Evolutionary conservation across 2,113 vertebrate species (phyloP), one percentile per base, ranked within the genome.

Genomic region (Ptilorrhoa leucosticta): DNA sequence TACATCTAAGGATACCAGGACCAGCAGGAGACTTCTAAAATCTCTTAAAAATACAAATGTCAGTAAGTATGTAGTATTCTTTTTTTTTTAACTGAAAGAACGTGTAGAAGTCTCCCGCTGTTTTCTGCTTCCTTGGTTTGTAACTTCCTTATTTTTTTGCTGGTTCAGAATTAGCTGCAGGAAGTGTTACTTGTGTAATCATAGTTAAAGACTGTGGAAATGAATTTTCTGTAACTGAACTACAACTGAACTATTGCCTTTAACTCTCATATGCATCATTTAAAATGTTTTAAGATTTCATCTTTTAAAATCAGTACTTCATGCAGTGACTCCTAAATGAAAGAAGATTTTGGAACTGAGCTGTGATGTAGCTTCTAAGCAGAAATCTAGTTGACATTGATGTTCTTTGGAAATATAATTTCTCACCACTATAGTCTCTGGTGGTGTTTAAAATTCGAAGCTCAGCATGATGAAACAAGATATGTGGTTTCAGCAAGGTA

Each of bases 51-150:
- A 93, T 95, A 84, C 83, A 81, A 71, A 37, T 94, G 69, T 91
- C 77, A 95, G 68, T 88, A 96, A 95, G 88, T 90, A 94, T 92
- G 64, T 93, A 89, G 79, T 66, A 68, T 42, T 77, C 4, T 39
- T 44, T 44, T 79, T 21, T 60, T 72, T 68, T 47, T 47, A n/a
- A 61, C 31, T 53, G 58, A 66, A 94, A 63, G 71, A 87, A 51
- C 47, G 20, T 27, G 68, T 69, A 91, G 93, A 96, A 96, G 96
- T 95, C 94, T 96, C 93, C 93, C 22, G 10, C 90, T 97, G 93
- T 94, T 97, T 89, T 96, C 95, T 95, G 93, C 85, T 88, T 96
- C 93, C 93, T 93, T 96, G 94, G 87, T 93, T 97, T 96, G 90
- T 94, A 94, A 42, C 82, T 94, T 87, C 19, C n/a, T 69, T 75